These are phyloP conservation scores for Sarcophilus harrisii DNA, from an alignment of 2,797 vertebrate genomes.

Conservation along the genomic window DNA sequence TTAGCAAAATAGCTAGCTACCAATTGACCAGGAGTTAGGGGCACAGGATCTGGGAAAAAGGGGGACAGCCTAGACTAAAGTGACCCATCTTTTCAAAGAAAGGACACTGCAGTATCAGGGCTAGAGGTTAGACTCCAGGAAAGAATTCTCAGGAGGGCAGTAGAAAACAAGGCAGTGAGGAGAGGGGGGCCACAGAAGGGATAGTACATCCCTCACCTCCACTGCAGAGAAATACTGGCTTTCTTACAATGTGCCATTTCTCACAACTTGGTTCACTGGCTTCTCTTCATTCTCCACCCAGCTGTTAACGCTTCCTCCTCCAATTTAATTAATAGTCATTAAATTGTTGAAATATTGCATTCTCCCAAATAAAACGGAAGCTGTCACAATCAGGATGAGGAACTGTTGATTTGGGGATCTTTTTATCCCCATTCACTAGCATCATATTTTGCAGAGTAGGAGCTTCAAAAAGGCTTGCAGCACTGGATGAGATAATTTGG, in stretches of 20 bases:
- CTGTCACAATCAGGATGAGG: background rate
- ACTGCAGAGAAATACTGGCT: background rate
- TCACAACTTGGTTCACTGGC: background rate
- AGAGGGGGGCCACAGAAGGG: background rate
- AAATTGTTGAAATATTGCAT: background rate
- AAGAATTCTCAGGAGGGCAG: background rate
- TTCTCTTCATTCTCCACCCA: background rate
- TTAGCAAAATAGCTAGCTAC: background rate
- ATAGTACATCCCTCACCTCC: background rate
- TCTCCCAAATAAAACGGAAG: background rate
- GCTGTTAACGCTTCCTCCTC: background rate
- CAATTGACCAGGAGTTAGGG: background rate
- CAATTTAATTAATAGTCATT: background rate
- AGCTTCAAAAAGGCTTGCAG: background rate
- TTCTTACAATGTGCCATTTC: background rate
- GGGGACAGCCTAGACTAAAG: background rate
- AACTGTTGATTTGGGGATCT: background rate
- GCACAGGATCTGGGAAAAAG: background rate
- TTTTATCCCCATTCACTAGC: background rate
- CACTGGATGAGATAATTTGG: background rate
- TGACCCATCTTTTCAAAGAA: background rate
- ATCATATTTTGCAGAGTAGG: background rate
- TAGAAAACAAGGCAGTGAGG: constrained; percentile 45
- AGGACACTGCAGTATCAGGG: background rate
- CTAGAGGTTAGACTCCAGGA: background rate